Percentiles rank a stretch among this genome's conserved stretches.
phyloP scores from a whole-genome alignment of 2,888 invertebrate genomes.

The Xestobium rufovillosum region DNA sequence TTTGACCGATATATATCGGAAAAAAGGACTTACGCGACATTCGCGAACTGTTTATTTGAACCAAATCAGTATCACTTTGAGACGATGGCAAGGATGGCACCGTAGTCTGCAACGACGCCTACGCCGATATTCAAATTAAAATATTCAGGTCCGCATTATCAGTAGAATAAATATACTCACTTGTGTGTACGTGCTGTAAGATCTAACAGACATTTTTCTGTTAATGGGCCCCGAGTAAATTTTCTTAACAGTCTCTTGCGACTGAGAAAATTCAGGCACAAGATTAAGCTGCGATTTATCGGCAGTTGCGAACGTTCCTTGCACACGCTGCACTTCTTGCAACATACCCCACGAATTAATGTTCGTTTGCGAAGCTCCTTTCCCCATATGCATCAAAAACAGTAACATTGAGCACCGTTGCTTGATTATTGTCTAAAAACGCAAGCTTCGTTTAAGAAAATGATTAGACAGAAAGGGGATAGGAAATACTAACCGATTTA shows the following conservation, averaged over 20 bases:
- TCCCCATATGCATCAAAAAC: not conserved
- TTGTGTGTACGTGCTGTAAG: not conserved
- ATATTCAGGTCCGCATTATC: slow-evolving; percentile 1
- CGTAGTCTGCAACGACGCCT: too few species aligned
- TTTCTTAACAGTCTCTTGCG: slow-evolving; percentile 1
- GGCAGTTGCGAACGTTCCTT: too few species aligned
- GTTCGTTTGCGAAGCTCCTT: not conserved
- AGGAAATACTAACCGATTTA: slow-evolving; percentile 37
- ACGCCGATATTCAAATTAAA: too few species aligned
- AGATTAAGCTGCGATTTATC: too few species aligned
- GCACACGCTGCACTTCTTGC: too few species aligned
- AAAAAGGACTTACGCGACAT: too few species aligned
- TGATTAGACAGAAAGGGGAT: too few species aligned
- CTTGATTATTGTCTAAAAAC: not conserved
- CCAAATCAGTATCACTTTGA: not conserved
- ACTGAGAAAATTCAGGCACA: too few species aligned
- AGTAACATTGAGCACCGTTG: not conserved
- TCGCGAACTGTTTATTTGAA: slow-evolving; percentile 1
- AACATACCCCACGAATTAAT: too few species aligned
- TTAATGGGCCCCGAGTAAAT: not conserved
- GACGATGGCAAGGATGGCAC: too few species aligned
- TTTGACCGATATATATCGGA: too few species aligned
- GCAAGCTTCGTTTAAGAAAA: slow-evolving; percentile 3
- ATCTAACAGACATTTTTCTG: not conserved
- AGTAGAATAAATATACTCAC: too few species aligned